A percentile compares a stretch with the other conserved stretches of the same genome.
phyloP scores from a whole-genome alignment of 2,797 vertebrate genomes.

The Gymnothorax javanicus region DNA sequence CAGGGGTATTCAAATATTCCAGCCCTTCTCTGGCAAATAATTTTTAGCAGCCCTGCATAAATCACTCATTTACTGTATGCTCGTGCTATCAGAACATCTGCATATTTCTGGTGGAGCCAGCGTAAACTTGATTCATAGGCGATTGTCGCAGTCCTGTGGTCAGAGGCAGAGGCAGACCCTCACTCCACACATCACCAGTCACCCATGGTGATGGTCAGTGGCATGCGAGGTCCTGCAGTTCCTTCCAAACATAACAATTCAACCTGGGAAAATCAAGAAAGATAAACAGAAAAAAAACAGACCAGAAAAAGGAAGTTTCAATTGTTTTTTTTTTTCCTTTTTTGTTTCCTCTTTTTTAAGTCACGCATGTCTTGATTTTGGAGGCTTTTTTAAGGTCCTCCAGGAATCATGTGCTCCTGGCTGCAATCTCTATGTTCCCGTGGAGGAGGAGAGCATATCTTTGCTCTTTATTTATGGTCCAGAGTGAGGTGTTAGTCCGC shows the following conservation, averaged over 20 bases:
- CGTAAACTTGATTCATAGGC: neutral
- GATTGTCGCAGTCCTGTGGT: neutral
- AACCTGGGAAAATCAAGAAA: conserved; percentile 59
- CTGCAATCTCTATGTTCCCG: conserved; percentile 27
- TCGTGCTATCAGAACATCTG: neutral
- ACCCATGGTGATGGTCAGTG: conserved; percentile 29
- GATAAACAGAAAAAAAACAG: conserved; percentile 55
- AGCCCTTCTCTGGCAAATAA: neutral
- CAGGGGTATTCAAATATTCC: neutral
- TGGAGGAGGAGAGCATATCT: conserved; percentile 32
- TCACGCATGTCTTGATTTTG: conserved; percentile 53
- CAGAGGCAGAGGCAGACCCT: too few relatives aligned
- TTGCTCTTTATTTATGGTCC: conserved; percentile 47
- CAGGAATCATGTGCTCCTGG: conserved; percentile 41
- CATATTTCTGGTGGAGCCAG: neutral
- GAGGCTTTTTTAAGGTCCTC: conserved; percentile 47
- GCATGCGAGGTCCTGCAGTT: conserved; percentile 64
- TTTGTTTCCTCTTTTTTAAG: conserved; percentile 54
- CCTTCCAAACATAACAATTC: conserved; percentile 69
- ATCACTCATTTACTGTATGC: neutral
- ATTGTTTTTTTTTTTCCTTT: conserved; percentile 45
- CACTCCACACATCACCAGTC: too few relatives aligned
- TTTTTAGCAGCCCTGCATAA: neutral
- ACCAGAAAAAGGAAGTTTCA: conserved; percentile 60
- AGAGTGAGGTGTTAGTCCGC: conserved; percentile 40